phyloP scores from a whole-genome alignment of 2,888 invertebrate species.

The Andrena praecox region DNA sequence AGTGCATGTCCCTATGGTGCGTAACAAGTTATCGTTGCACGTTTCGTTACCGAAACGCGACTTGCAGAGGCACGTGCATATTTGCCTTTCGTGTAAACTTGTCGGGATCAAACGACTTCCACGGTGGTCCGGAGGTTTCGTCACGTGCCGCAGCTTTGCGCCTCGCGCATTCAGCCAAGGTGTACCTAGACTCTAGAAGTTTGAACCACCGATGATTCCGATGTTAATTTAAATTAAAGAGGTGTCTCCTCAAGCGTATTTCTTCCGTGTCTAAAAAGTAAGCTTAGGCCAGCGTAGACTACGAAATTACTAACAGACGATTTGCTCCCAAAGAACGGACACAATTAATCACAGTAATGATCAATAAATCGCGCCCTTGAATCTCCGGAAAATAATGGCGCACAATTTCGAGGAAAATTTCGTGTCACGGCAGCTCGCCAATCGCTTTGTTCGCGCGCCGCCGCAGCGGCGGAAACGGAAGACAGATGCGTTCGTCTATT shows the following conservation, averaged over 20 bases:
- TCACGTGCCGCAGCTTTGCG: constrained; percentile 27
- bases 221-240: too few species aligned
- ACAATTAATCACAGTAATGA: too few species aligned
- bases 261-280: too few species aligned
- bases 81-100: constrained; percentile 69
- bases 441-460: background rate
- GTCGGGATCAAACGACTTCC: constrained; percentile 65
- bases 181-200: background rate
- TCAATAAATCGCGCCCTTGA: too few species aligned
- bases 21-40: background rate
- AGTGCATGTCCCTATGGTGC: too few species aligned
- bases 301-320: too few species aligned
- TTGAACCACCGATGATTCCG: background rate
- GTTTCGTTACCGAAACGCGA: constrained; percentile 23
- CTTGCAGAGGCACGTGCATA: constrained; percentile 27
- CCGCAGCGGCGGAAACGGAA: background rate
- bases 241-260: too few species aligned
- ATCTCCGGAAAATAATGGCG: too few species aligned
- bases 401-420: background rate
- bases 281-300: too few species aligned
- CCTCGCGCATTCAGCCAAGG: background rate
- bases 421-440: background rate
- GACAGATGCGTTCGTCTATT: background rate
- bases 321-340: too few species aligned
- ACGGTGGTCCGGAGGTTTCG: constrained; percentile 67